Base-by-base conservation (phyloP, 2,113 vertebrate species). In the Eurystomus gularis region DNA sequence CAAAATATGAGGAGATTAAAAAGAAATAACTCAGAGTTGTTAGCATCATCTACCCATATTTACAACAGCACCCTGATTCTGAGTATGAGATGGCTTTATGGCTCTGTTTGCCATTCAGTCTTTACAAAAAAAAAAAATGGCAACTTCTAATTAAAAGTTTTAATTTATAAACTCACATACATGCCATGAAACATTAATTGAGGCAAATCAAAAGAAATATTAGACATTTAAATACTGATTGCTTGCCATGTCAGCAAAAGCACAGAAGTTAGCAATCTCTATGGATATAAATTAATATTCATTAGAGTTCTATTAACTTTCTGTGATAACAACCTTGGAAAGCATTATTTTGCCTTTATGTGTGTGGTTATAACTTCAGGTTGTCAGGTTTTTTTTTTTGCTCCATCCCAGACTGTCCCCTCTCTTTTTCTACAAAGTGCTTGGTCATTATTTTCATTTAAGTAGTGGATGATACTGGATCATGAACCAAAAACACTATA, bases 111-210 rank as follows among this genome's bases (percentile, higher is more conserved):
- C 76, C 81, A 85, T 48, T 91, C 35, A 44, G 49, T 35, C 78
- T 73, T 76, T 6, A 62, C 12, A 69, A 87, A 81, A 89, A 82
- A 28, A n/a, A 31, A 42, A 39, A 17, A 76, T 4, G 44, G 87
- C 39, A 83, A 94, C 44, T 94, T 77, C 37, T 83, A 96, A 94
- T 96, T 96, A 96, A 48, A 6, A 66, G 92, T 83, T 95, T 84
- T 52, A 87, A 86, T 94, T 84, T 94, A 94, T 85, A 92, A 91
- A 86, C 92, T 90, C 40, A 58, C 48, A 71, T 40, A 54, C 83
- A 86, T 16, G 5, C 64, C 86, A 80, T 75, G 88, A 96, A 95
- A 93, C 55, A 88, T 86, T 96, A 92, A 95, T 87, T 92, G 81
- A 68, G 64, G 75, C 71, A 83, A 94, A 95, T 94, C 54, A 94